These are phyloP conservation scores for Parascotia fuliginaria DNA, from an alignment of 2,888 invertebrate genomes.

Conservation along the genomic window DNA sequence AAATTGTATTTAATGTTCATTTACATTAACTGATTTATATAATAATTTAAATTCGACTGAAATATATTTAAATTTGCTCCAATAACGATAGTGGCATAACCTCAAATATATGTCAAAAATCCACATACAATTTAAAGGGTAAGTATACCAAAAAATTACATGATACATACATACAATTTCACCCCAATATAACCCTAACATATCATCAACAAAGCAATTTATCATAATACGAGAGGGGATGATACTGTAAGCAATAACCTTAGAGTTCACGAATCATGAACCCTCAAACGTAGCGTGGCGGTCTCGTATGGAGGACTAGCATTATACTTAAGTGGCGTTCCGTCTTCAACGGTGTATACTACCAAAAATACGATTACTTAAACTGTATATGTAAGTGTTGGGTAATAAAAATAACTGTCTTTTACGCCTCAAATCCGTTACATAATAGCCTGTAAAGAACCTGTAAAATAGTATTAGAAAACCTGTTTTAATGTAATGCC, in stretches of 20 bases:
- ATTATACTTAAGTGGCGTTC: slow-evolving; percentile 30
- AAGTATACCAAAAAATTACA: slow-evolving; percentile 23
- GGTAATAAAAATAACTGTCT: slow-evolving; percentile 3
- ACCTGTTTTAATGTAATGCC: too few relatives aligned
- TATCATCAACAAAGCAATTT: slow-evolving; percentile 42
- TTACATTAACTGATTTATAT: background rate
- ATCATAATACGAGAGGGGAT: slow-evolving; percentile 34
- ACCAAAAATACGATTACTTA: too few relatives aligned
- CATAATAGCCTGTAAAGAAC: background rate
- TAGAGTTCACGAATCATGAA: slow-evolving; percentile 53
- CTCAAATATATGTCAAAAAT: slow-evolving; percentile 1
- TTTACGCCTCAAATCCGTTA: background rate
- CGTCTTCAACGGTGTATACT: slow-evolving; percentile 12
- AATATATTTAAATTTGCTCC: too few relatives aligned
- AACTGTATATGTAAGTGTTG: too few relatives aligned
- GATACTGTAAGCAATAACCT: slow-evolving; percentile 29
- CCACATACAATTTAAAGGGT: slow-evolving; percentile 3
- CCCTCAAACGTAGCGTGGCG: slow-evolving; percentile 49
- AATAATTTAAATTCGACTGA: background rate
- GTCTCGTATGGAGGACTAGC: too few relatives aligned
- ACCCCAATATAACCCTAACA: slow-evolving; percentile 26
- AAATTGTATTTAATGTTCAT: too few relatives aligned
- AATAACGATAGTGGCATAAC: too few relatives aligned
- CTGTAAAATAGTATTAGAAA: background rate
- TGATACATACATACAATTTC: slow-evolving; percentile 14